These are phyloP conservation scores for Varecia variegata DNA, from an alignment of 2,797 vertebrate species.

Conservation along the genomic window DNA sequence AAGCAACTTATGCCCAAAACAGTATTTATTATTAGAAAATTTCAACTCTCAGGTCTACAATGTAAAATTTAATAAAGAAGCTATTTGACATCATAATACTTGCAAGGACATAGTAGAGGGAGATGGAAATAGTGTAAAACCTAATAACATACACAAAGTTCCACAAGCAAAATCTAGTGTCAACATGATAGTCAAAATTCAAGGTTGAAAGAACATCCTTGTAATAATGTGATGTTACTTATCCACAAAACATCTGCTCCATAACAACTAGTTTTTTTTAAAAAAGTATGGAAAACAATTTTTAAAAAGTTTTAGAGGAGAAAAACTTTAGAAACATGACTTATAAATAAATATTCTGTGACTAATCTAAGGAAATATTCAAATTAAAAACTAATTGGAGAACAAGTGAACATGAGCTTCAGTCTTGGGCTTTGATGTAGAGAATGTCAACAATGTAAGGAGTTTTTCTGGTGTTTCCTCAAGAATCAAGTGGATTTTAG, in stretches of 20 bases:
- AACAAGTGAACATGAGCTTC: neutral
- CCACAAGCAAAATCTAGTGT: conserved; percentile 63
- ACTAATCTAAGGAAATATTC: neutral
- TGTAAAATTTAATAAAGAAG: conserved; percentile 68
- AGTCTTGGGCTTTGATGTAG: neutral
- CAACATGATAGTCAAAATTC: conserved; percentile 59
- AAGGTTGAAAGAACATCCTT: conserved; percentile 62
- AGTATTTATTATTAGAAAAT: conserved; percentile 66
- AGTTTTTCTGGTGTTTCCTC: neutral
- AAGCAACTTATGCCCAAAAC: neutral
- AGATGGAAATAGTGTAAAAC: conserved; percentile 54
- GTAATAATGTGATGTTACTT: neutral
- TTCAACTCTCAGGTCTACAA: conserved; percentile 39
- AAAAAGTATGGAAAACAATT: neutral
- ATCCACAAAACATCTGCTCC: neutral
- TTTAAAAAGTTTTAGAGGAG: neutral
- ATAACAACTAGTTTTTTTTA: neutral
- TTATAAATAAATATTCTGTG: neutral
- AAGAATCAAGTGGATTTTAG: neutral
- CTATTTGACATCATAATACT: conserved; percentile 63
- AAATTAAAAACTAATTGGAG: neutral
- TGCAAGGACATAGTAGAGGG: conserved; percentile 60
- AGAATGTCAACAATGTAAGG: neutral
- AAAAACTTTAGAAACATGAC: neutral
- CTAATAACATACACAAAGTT: conserved; percentile 65